Evolutionary conservation across 1,140 invertebrate species (phyloP).

Genomic region (Tetramorium simillimum): DNA sequence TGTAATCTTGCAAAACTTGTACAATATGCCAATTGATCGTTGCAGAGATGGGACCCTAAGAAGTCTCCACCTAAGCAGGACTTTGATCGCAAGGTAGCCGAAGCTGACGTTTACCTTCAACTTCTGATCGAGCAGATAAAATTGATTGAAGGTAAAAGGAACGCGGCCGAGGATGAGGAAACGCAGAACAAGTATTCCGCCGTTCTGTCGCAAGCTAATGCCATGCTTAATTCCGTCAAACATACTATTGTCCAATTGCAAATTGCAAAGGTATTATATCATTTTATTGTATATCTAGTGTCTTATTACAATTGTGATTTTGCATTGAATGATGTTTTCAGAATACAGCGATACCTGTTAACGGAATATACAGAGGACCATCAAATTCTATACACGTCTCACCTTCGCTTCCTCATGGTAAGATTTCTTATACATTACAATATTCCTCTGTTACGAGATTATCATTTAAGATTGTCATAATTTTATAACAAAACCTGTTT

Average conservation of each 20-base stretch:
- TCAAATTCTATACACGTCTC: slow-evolving; percentile 77
- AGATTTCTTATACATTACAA: neutral
- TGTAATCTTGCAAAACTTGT: neutral
- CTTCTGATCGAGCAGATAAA: slow-evolving; percentile 97
- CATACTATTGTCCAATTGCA: slow-evolving; percentile 98
- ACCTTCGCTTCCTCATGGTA: slow-evolving; percentile 77
- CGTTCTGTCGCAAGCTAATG: slow-evolving; percentile 81
- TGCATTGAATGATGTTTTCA: slow-evolving; percentile 81
- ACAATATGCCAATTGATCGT: neutral
- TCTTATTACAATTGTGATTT: neutral
- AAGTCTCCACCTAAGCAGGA: slow-evolving; percentile 89
- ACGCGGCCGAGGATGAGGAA: slow-evolving; percentile 75
- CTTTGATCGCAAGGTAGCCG: slow-evolving; percentile 96
- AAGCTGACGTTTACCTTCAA: slow-evolving; percentile 98
- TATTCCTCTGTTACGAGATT: neutral
- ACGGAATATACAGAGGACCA: slow-evolving; percentile 91
- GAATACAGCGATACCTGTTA: slow-evolving; percentile 95
- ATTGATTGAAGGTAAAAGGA: slow-evolving; percentile 85
- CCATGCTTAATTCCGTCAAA: slow-evolving; percentile 90
- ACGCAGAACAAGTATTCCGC: slow-evolving; percentile 78
- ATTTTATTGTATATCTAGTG: neutral
- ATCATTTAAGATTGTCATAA: neutral
- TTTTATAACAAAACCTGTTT: neutral
- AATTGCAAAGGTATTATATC: slow-evolving; percentile 94
- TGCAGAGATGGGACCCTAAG: slow-evolving; percentile 87